Evolutionary conservation across 2,797 vertebrate genomes (phyloP).

Genomic region (Myotis daubentonii): DNA sequence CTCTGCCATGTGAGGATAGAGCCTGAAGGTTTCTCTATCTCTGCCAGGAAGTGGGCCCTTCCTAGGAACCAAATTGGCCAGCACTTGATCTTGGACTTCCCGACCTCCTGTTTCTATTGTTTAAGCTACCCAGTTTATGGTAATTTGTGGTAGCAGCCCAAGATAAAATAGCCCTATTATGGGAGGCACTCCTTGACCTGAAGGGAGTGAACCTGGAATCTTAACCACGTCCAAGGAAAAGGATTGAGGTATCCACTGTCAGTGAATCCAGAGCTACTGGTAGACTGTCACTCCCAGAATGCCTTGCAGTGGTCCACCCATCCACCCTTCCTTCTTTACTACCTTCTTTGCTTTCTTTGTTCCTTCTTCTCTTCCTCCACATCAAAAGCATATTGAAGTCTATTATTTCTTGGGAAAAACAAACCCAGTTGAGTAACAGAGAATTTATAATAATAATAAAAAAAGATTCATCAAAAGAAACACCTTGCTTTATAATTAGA

Average conservation of each 20-base stretch:
- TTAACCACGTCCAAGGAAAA: neutral
- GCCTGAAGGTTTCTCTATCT: neutral
- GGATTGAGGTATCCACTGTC: too few relatives aligned
- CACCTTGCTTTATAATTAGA: neutral
- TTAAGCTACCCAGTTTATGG: neutral
- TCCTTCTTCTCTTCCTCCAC: neutral
- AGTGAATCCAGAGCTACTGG: neutral
- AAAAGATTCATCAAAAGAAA: neutral
- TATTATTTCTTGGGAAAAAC: neutral
- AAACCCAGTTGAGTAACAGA: neutral
- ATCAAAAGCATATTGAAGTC: neutral
- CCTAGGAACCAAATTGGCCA: neutral
- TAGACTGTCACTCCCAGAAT: neutral
- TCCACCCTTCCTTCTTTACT: neutral
- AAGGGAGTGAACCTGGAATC: neutral
- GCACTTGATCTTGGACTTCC: neutral
- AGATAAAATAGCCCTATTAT: neutral
- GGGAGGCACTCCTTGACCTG: neutral
- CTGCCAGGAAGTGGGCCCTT: neutral
- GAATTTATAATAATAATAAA: neutral
- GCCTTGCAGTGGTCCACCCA: neutral
- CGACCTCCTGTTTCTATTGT: neutral
- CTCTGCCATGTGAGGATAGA: neutral
- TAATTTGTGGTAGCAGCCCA: neutral
- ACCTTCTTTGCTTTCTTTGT: neutral